These are phyloP conservation scores for Morone saxatilis DNA, from an alignment of 2,113 vertebrate genomes.

Conservation along the genomic window DNA sequence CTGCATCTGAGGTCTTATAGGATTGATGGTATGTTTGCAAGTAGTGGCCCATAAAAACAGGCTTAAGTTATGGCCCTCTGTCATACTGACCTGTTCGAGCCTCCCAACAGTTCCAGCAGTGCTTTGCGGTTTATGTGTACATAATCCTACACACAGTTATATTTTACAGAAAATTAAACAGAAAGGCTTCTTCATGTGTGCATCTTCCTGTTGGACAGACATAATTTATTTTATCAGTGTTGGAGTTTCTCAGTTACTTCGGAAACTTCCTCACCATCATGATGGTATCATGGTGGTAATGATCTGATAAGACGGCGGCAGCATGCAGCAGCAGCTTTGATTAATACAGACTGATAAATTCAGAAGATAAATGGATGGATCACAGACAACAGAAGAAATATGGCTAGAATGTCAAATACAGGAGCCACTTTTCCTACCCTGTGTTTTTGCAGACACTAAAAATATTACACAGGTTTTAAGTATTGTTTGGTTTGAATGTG, in stretches of 20 bases:
- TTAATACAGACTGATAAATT: background rate
- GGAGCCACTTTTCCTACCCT: background rate
- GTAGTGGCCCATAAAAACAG: conserved; percentile 42
- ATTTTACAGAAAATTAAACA: conserved; percentile 8
- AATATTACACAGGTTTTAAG: background rate
- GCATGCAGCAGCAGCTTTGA: background rate
- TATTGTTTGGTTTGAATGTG: background rate
- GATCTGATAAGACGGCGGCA: conserved; percentile 15
- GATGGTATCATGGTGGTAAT: background rate
- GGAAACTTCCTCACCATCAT: background rate
- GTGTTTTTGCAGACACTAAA: background rate
- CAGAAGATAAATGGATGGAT: background rate
- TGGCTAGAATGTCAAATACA: background rate
- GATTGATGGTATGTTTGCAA: conserved; percentile 40
- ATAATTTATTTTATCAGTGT: background rate
- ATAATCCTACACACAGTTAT: background rate
- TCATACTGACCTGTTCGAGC: conserved; percentile 4
- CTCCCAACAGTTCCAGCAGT: background rate
- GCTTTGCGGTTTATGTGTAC: conserved; percentile 10
- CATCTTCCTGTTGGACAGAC: conserved; percentile 2
- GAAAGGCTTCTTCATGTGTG: background rate
- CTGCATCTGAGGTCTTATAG: conserved; percentile 22
- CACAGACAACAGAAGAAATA: background rate
- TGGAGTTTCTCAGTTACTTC: background rate
- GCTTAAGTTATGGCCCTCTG: background rate